phyloP scores from a whole-genome alignment of 2,797 vertebrate genomes.

The Falco cherrug region DNA sequence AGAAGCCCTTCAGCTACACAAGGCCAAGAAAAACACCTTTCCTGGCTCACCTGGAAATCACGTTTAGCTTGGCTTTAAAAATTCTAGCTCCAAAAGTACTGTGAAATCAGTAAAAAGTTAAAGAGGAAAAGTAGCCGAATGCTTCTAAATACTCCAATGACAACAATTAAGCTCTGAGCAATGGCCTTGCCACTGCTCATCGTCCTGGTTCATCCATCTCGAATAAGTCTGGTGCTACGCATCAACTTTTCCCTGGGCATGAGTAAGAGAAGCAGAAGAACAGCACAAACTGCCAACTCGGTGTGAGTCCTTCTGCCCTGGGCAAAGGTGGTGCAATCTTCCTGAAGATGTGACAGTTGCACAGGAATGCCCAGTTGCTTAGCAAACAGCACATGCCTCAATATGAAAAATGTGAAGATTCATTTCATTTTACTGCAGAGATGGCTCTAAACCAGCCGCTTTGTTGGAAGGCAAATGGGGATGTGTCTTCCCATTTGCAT shows the following conservation, averaged over 20 bases:
- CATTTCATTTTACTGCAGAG: not conserved
- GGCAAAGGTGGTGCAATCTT: not conserved
- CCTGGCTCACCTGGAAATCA: not conserved
- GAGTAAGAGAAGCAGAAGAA: not conserved
- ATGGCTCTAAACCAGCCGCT: not conserved
- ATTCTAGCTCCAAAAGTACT: not conserved
- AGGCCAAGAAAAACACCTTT: not conserved
- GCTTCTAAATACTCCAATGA: not conserved
- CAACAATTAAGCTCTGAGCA: not conserved
- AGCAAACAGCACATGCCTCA: not conserved
- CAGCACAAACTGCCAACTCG: fast-evolving
- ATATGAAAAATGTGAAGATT: not conserved
- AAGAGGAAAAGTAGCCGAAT: not conserved
- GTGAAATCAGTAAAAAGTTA: not conserved
- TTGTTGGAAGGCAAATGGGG: not conserved
- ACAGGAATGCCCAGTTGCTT: not conserved
- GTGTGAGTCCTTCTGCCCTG: not conserved
- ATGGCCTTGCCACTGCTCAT: not conserved
- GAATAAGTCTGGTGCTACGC: not conserved
- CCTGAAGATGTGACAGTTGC: not conserved
- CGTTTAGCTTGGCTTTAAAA: not conserved
- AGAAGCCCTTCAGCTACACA: not conserved
- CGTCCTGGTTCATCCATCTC: not conserved
- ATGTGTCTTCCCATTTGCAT: not conserved
- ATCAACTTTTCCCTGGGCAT: not conserved